phyloP scores from a whole-genome alignment of 2,113 vertebrate genomes.

The Camelus dromedarius region DNA sequence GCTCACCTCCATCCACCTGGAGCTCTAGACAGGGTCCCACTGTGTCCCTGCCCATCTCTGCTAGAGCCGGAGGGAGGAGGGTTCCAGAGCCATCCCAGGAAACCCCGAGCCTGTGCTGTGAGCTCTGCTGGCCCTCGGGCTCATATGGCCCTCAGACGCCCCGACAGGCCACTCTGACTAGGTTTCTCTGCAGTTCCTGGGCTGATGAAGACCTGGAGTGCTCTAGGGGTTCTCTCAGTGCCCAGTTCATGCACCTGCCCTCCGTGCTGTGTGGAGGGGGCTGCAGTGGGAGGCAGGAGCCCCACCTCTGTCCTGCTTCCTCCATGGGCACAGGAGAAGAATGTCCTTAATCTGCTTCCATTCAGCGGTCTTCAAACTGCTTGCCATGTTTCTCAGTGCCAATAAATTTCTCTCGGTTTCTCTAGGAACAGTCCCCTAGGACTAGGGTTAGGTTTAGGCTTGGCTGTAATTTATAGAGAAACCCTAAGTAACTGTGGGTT shows the following conservation, averaged over 20 bases:
- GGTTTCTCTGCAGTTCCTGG: background rate
- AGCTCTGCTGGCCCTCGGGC: background rate
- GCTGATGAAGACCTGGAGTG: background rate
- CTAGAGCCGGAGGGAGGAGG: background rate
- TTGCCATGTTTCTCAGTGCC: background rate
- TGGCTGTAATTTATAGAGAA: background rate
- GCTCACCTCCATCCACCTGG: background rate
- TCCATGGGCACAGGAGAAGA: background rate
- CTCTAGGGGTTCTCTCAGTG: background rate
- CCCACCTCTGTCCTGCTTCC: background rate
- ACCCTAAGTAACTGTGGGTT: background rate
- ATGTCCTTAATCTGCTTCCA: too few relatives aligned
- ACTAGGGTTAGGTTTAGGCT: background rate
- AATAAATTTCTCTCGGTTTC: background rate
- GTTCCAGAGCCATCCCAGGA: accelerated
- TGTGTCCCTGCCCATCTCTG: accelerated
- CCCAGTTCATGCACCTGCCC: background rate
- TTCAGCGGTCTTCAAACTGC: too few relatives aligned
- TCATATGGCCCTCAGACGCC: too few relatives aligned
- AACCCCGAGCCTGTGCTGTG: background rate
- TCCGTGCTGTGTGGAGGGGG: background rate
- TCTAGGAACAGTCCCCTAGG: background rate
- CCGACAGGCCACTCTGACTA: too few relatives aligned
- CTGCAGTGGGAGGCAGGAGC: too few relatives aligned
- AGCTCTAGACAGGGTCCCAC: too few relatives aligned